These are phyloP conservation scores for Pteruthius melanotis DNA, from an alignment of 2,113 vertebrate species.

Conservation along the genomic window DNA sequence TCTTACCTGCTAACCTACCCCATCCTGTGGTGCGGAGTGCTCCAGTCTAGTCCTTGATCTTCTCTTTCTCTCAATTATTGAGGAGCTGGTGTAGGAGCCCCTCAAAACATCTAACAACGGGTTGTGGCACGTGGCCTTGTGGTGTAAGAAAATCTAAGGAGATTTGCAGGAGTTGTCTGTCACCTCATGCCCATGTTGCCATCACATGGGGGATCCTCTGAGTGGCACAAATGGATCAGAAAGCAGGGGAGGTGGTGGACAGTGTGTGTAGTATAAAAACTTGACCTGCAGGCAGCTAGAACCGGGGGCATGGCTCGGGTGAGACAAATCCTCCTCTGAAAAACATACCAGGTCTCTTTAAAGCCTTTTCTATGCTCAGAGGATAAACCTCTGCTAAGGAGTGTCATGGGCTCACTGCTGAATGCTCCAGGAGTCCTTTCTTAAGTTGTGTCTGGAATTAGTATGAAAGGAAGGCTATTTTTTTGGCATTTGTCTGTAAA, in stretches of 20 bases:
- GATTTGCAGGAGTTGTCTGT: neutral
- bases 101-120: accelerated
- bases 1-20: neutral
- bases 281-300: neutral
- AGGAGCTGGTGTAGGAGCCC: neutral
- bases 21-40: neutral
- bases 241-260: neutral
- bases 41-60: neutral
- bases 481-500: neutral
- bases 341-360: neutral
- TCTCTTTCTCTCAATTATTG: neutral
- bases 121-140: accelerated
- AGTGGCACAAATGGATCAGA: neutral
- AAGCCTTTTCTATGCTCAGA: accelerated
- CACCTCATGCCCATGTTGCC: accelerated
- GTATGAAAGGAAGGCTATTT: neutral
- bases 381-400: neutral
- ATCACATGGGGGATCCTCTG: accelerated
- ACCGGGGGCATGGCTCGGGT: neutral
- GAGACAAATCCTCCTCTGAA: neutral
- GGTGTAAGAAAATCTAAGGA: neutral
- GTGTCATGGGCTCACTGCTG: accelerated
- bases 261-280: neutral
- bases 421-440: neutral
- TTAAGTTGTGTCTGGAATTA: neutral